A percentile compares a stretch with the other conserved stretches of the same genome.
Evolutionary conservation across 1,140 invertebrate genomes (phyloP).

Genomic region (Pantala flavescens): DNA sequence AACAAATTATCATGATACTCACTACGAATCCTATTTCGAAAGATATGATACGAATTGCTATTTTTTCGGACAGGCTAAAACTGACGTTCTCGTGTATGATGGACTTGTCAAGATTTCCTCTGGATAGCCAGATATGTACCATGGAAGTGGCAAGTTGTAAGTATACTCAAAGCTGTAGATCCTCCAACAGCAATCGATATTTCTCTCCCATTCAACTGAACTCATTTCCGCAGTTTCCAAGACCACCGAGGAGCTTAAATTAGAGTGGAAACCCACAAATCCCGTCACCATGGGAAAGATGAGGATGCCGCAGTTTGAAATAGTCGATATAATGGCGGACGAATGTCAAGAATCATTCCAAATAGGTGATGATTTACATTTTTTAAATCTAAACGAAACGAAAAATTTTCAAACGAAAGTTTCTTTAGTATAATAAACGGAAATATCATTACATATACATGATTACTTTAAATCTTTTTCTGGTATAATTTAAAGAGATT

Average conservation of each 20-base stretch:
- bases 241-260: constrained; percentile 37
- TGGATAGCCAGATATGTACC: constrained; percentile 46
- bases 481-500: too few relatives aligned
- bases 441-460: too few relatives aligned
- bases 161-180: constrained; percentile 22
- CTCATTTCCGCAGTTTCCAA: constrained; percentile 37
- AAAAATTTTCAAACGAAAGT: too few relatives aligned
- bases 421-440: too few relatives aligned
- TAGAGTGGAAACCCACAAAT: constrained; percentile 37
- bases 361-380: constrained; percentile 39
- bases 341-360: constrained; percentile 38
- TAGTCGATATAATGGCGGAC: constrained; percentile 32
- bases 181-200: too few relatives aligned
- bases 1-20: too few relatives aligned
- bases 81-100: constrained; percentile 52
- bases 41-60: too few relatives aligned
- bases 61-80: constrained; percentile 38
- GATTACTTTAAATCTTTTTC: too few relatives aligned
- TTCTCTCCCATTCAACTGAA: too few relatives aligned
- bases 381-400: too few relatives aligned
- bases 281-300: constrained; percentile 39
- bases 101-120: constrained; percentile 47
- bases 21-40: too few relatives aligned
- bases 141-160: constrained; percentile 50
- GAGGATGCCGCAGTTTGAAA: constrained; percentile 44